Evolutionary conservation across 2,113 vertebrate genomes (phyloP).

Genomic region (Aix galericulata): DNA sequence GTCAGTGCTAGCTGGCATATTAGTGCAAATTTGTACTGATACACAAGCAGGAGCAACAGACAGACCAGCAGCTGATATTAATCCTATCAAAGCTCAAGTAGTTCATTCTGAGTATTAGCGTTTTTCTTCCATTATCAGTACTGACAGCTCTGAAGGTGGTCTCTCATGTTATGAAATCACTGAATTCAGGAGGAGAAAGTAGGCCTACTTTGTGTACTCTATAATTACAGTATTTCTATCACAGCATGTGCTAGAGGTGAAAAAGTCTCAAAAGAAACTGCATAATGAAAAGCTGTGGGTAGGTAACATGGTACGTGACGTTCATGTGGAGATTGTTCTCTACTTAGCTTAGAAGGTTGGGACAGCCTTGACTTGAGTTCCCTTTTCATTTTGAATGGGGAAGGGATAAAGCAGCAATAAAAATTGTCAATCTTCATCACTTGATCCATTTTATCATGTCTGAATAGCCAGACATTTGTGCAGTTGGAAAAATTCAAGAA

Average conservation of each 20-base stretch:
- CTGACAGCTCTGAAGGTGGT: background rate
- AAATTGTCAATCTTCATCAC: background rate
- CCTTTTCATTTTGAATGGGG: background rate
- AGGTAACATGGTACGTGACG: fast-evolving
- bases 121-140: background rate
- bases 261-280: background rate
- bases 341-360: background rate
- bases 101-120: background rate
- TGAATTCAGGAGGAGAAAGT: background rate
- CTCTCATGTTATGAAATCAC: background rate
- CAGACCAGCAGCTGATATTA: background rate
- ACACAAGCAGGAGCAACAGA: background rate
- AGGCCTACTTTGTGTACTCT: background rate
- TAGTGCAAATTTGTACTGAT: background rate
- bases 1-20: background rate
- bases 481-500: background rate
- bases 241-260: background rate
- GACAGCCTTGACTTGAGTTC: background rate
- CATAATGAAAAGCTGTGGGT: background rate
- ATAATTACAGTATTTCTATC: background rate
- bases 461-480: background rate
- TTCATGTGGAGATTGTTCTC: background rate
- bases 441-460: background rate
- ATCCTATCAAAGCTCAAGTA: background rate
- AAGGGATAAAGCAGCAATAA: background rate